Conservation (phyloP, 2,113 vertebrate species). For the Ammodytes marinus region DNA sequence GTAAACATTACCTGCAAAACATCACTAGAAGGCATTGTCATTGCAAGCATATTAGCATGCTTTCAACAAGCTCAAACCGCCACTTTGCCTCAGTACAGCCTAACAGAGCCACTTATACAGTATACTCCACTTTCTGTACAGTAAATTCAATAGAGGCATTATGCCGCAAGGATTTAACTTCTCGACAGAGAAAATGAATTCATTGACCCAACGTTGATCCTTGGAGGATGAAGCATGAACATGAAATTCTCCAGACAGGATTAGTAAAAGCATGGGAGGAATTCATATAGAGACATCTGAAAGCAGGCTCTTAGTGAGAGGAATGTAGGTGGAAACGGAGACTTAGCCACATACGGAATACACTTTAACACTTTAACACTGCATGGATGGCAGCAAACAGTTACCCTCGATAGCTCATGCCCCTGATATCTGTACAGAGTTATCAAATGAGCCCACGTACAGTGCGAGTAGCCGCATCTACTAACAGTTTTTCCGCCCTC, state of each 20-base stretch:
- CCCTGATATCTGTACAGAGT: constrained; percentile 6
- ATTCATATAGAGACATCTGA: neutral
- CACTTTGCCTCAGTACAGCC: neutral
- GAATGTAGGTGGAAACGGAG: neutral
- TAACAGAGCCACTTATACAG: neutral
- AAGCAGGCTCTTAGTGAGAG: neutral
- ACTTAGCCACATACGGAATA: neutral
- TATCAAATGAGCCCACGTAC: constrained; percentile 7
- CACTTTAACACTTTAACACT: neutral
- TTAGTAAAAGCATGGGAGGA: neutral
- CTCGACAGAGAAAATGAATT: neutral
- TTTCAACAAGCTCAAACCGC: neutral
- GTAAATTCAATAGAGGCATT: neutral
- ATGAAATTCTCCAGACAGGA: neutral
- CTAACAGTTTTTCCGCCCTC: constrained; percentile 12
- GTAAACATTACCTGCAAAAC: neutral
- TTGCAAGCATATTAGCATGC: neutral
- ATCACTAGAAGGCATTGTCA: neutral
- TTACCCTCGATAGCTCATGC: neutral
- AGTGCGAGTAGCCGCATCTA: constrained; percentile 2
- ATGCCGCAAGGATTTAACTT: neutral
- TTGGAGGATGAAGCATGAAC: neutral
- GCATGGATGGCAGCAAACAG: neutral
- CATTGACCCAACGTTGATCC: neutral
- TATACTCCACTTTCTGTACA: neutral